These are phyloP conservation scores for Cassiopea andromeda DNA, from an alignment of 30 jellyfish, hydroid and myxozoan genomes.

Conservation along the genomic window DNA sequence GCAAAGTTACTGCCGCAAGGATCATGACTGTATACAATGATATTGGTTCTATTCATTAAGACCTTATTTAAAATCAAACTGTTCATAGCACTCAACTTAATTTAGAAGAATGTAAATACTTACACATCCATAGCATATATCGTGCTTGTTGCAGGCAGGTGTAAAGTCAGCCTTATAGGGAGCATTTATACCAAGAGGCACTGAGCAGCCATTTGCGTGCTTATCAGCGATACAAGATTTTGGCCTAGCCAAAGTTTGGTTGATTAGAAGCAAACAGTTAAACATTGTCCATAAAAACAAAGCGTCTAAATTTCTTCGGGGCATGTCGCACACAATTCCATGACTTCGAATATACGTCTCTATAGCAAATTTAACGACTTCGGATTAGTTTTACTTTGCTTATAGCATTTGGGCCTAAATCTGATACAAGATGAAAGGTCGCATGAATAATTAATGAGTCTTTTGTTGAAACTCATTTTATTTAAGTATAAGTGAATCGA, in stretches of 20 bases:
- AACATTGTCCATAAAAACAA: background rate
- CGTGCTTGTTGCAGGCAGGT: slow-evolving; percentile 98
- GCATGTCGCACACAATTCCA: slow-evolving; percentile 31
- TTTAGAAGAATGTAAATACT: slow-evolving; percentile 22
- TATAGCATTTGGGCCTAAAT: background rate
- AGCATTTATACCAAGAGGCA: slow-evolving; percentile 90
- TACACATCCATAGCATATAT: slow-evolving; percentile 97
- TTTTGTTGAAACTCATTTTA: slow-evolving; percentile 13
- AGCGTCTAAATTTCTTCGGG: background rate
- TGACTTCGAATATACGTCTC: slow-evolving; percentile 1
- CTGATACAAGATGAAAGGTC: slow-evolving; percentile 26
- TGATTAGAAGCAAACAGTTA: slow-evolving; percentile 16
- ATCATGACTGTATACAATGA: no score
- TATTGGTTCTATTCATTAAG: no score
- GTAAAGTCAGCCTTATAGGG: slow-evolving; percentile 93
- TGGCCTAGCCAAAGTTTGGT: slow-evolving; percentile 71
- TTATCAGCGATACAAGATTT: slow-evolving; percentile 89
- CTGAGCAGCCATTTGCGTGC: slow-evolving; percentile 95
- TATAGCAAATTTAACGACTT: background rate
- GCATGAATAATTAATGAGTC: slow-evolving; percentile 32
- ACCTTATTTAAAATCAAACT: background rate
- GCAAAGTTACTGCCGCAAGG: no score
- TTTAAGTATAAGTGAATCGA: slow-evolving; percentile 23
- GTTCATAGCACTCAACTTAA: background rate
- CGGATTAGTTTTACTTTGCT: background rate